Conservation (phyloP, 2,797 vertebrate genomes). For the Spheniscus humboldti region DNA sequence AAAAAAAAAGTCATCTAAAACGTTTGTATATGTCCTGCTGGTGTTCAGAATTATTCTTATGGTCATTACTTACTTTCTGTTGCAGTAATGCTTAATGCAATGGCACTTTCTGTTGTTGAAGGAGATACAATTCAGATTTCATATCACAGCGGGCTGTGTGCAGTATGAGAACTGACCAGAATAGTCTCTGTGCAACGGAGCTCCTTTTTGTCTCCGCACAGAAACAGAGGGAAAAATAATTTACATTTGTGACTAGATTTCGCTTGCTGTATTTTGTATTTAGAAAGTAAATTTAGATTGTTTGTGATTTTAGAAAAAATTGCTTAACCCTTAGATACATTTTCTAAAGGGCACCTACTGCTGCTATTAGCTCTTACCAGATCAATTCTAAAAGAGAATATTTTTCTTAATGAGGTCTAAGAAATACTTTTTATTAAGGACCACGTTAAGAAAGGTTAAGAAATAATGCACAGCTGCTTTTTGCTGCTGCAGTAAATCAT, state of each 20-base stretch:
- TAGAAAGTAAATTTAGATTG: not conserved
- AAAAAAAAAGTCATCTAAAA: not conserved
- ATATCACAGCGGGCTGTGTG: not conserved
- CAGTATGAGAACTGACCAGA: not conserved
- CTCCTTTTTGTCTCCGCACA: not conserved
- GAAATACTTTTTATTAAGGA: not conserved
- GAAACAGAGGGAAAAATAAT: not conserved
- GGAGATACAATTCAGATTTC: not conserved
- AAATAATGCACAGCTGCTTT: not conserved
- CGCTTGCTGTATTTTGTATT: not conserved
- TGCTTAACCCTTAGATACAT: not conserved
- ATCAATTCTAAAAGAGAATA: not conserved
- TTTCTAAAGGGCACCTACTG: not conserved
- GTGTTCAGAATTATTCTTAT: not conserved
- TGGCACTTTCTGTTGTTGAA: not conserved
- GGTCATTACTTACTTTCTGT: not conserved
- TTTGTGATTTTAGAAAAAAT: not conserved
- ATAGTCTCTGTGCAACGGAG: not conserved
- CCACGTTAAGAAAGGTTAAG: not conserved
- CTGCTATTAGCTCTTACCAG: not conserved
- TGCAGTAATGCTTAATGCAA: not conserved
- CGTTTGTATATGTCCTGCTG: not conserved
- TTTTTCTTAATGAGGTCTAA: not conserved
- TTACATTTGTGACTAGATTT: not conserved
- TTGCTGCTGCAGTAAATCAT: constrained; percentile 1